Evolutionary conservation across 2,113 vertebrate genomes (phyloP).

Genomic region (Podarcis cretensis): DNA sequence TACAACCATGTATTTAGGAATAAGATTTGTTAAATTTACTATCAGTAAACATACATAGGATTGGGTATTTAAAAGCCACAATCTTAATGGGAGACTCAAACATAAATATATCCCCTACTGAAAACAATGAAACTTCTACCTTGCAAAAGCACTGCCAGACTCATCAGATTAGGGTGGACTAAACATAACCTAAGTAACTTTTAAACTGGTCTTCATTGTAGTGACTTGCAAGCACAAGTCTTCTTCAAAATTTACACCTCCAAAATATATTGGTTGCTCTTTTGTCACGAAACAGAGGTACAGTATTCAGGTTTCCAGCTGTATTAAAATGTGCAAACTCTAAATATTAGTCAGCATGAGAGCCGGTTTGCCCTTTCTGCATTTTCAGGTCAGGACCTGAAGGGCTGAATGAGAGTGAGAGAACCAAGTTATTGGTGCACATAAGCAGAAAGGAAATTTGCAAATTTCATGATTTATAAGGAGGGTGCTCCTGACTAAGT

Average conservation of each 20-base stretch:
- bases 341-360: not conserved
- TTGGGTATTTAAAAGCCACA: not conserved
- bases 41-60: not conserved
- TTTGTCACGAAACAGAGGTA: not conserved
- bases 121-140: not conserved
- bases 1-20: not conserved
- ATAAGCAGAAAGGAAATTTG: not conserved
- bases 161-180: not conserved
- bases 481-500: too few relatives aligned
- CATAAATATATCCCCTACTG: not conserved
- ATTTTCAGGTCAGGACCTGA: not conserved
- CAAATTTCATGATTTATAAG: not conserved
- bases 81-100: not conserved
- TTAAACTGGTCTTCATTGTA: too few relatives aligned
- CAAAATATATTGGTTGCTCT: not conserved
- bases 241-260: not conserved
- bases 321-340: not conserved
- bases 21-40: not conserved
- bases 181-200: not conserved
- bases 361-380: not conserved
- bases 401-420: not conserved
- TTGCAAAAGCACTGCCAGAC: not conserved
- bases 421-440: not conserved
- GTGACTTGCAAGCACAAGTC: not conserved
- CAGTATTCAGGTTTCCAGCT: not conserved